Percentiles rank a stretch among this genome's conserved stretches.
These are phyloP conservation scores for Platyura marginata DNA, from an alignment of 1,140 invertebrate genomes.

Conservation along the genomic window DNA sequence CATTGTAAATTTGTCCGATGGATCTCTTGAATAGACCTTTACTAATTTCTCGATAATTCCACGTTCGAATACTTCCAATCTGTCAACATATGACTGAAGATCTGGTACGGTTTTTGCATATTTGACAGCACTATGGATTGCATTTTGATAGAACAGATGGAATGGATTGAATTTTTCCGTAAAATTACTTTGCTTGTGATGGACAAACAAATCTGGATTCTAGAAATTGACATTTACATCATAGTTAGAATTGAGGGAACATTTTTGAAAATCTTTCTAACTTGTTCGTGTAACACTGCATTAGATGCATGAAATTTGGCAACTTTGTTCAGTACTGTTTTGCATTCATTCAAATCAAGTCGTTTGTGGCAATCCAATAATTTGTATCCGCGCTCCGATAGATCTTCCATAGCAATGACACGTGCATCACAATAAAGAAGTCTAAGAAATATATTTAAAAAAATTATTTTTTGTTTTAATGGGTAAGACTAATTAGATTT, in stretches of 20 bases:
- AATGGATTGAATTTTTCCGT: constrained; percentile 5
- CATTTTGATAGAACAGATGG: constrained; percentile 4
- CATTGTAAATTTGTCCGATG: constrained; percentile 29
- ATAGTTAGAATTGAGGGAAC: not conserved
- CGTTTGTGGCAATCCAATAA: constrained; percentile 28
- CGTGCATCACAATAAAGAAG: constrained; percentile 11
- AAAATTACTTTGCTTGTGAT: constrained; percentile 6
- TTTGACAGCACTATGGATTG: constrained; percentile 7
- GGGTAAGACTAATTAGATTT: too few species aligned
- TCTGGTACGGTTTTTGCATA: constrained; percentile 5
- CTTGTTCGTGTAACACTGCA: constrained; percentile 29
- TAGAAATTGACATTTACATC: constrained; percentile 7
- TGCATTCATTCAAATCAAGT: constrained; percentile 29
- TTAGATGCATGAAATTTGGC: constrained; percentile 33
- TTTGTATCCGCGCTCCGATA: constrained; percentile 27
- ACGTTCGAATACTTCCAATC: constrained; percentile 17
- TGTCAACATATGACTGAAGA: constrained; percentile 19
- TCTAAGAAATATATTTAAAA: too few species aligned
- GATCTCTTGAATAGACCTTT: constrained; percentile 5
- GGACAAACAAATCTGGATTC: constrained; percentile 22
- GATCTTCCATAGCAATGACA: constrained; percentile 31
- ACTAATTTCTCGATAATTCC: constrained; percentile 16
- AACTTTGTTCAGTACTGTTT: constrained; percentile 27
- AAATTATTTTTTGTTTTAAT: too few species aligned
- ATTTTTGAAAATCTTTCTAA: too few species aligned